Evolutionary conservation across 2,113 vertebrate genomes (phyloP), one percentile per base, ranked within the genome.

Genomic region (Orycteropus afer): DNA sequence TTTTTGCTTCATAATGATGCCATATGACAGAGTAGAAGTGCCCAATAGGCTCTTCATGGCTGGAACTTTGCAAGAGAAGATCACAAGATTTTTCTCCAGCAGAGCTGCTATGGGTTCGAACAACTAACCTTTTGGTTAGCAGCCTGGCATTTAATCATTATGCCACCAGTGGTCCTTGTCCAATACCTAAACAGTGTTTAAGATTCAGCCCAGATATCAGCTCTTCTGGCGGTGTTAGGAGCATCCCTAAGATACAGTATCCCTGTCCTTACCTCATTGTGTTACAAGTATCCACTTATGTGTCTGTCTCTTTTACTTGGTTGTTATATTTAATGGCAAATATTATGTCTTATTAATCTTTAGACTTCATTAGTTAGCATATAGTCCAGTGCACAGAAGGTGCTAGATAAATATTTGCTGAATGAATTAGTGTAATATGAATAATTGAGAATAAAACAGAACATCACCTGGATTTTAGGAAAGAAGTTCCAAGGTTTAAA

Each of bases 401-500:
- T 69, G 22, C 25, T 57, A 47, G 40, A 51, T 73, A 77, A 77
- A 59, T 15, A 89, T 42, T 45, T 65, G 77, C 22, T 63, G 12
- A 49, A 25, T 67, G 81, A 61, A 49, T 90, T 92, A 51, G 40
- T 63, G 61, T 90, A 81, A 34, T 32, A 1, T 45, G 61, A 83
- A 78, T 76, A 37, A 42, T 14, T 55, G 20, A 83, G 14, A 76
- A 45, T 59, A 55, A 81, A 79, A 40, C 32, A 85, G 42, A 87
- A 51, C 2, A 88, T 47, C 13, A 8, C 11, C 23, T 32, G 2
- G 25, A 88, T 73, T 55, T 82, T 67, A 96, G n/a, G 49, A 84
- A 85, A 95, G 17, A 57, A 83, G 13, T 20, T 51, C 34, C 34
- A 13, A n/a, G 42, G 7, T 92, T 93, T 81, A 11, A 90, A 79